A percentile compares a stretch with the other conserved stretches of the same genome.
Evolutionary conservation across 2,888 invertebrate genomes (phyloP).

Genomic region (Plagodis dolabraria): DNA sequence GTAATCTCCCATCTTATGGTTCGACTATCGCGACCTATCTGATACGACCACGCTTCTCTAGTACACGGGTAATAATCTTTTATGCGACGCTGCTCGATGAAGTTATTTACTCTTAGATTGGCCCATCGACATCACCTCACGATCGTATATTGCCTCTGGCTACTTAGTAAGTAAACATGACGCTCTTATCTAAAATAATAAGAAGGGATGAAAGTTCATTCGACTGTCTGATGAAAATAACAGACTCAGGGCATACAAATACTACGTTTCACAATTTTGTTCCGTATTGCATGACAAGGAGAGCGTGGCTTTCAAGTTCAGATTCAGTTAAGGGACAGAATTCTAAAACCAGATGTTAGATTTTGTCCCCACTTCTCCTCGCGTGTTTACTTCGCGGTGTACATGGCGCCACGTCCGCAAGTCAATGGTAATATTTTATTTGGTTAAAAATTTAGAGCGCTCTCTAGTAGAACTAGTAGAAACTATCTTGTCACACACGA

Average conservation of each 20-base stretch:
- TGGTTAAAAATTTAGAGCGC: too few species aligned
- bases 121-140: slow-evolving; percentile 43
- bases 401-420: too few species aligned
- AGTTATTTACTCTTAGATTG: slow-evolving; percentile 61
- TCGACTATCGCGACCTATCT: slow-evolving; percentile 55
- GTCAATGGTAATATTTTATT: too few species aligned
- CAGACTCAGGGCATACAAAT: neutral
- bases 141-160: slow-evolving; percentile 29
- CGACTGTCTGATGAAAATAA: neutral
- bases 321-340: too few species aligned
- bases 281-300: slow-evolving; percentile 48
- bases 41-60: slow-evolving; percentile 54
- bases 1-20: slow-evolving; percentile 56
- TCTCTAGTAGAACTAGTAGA: too few species aligned
- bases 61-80: slow-evolving; percentile 59
- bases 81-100: slow-evolving; percentile 54
- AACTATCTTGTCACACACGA: too few species aligned
- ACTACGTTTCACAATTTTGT: slow-evolving; percentile 13
- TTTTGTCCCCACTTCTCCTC: too few species aligned
- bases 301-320: slow-evolving; percentile 58
- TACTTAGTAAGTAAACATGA: slow-evolving; percentile 35
- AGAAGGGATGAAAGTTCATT: neutral
- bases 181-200: slow-evolving; percentile 6
- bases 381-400: too few species aligned
- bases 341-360: too few species aligned